Conservation (phyloP, 2,797 vertebrate species). For the Rhinophrynus dorsalis region DNA sequence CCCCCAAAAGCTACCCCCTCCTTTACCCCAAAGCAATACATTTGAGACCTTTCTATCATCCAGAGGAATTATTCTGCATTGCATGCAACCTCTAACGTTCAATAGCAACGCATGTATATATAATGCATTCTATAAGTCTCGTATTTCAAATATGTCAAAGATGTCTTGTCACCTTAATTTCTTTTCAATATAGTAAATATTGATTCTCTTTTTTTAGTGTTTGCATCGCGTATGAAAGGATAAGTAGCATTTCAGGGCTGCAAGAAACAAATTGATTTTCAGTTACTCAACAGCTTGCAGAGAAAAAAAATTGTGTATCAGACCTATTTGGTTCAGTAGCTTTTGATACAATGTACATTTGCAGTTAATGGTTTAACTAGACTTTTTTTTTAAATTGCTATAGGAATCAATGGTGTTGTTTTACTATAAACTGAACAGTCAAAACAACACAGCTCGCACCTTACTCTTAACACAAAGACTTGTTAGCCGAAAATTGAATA, state of each 20-base stretch:
- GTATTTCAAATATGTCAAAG: slow-evolving; percentile 4
- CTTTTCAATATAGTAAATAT: slow-evolving; percentile 42
- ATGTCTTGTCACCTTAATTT: slow-evolving; percentile 40
- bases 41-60: too few species aligned
- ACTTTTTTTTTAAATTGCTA: slow-evolving; percentile 25
- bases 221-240: slow-evolving; percentile 6
- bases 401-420: slow-evolving; percentile 48
- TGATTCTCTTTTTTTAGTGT: slow-evolving; percentile 18
- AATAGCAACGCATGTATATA: neutral
- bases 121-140: neutral
- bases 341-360: slow-evolving; percentile 11
- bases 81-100: neutral
- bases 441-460: neutral
- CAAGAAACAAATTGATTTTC: slow-evolving; percentile 44
- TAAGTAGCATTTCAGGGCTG: slow-evolving; percentile 13
- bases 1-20: too few species aligned
- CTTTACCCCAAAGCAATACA: too few species aligned
- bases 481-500: slow-evolving; percentile 40
- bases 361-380: slow-evolving; percentile 48
- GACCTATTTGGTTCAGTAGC: slow-evolving; percentile 15
- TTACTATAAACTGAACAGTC: slow-evolving; percentile 6
- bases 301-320: slow-evolving; percentile 5
- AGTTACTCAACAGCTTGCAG: slow-evolving; percentile 17
- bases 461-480: slow-evolving; percentile 4
- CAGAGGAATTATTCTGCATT: too few species aligned